phyloP scores from a whole-genome alignment of 1,140 invertebrate genomes.

The Drosophila punjabiensis region DNA sequence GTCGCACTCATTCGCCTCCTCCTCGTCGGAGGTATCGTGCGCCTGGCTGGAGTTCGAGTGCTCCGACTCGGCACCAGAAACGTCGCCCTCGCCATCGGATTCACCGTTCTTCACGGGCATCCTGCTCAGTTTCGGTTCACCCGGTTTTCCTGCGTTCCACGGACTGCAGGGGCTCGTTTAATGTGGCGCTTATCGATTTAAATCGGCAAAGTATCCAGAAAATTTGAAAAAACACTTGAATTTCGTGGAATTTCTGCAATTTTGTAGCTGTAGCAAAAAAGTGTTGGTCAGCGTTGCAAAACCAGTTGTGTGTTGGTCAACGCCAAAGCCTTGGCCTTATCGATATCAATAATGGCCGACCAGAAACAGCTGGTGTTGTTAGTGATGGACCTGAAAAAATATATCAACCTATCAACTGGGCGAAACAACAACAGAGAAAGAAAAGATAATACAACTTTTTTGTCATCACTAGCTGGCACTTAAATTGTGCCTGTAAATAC shows the following conservation, averaged over 20 bases:
- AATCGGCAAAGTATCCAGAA: background rate
- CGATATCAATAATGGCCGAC: background rate
- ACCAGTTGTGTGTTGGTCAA: background rate
- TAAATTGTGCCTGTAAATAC: background rate
- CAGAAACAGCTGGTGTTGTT: background rate
- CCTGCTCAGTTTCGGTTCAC: background rate
- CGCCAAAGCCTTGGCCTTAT: background rate
- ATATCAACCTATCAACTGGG: background rate
- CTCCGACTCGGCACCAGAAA: slow-evolving; percentile 88
- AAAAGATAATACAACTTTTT: too few relatives aligned
- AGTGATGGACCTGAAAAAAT: background rate
- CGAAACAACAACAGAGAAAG: background rate
- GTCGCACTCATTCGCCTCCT: slow-evolving; percentile 89
- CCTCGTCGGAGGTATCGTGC: slow-evolving; percentile 90
- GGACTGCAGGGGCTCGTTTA: background rate
- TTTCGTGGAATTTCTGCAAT: slow-evolving; percentile 13
- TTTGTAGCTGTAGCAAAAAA: slow-evolving; percentile 35
- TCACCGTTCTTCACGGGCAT: slow-evolving; percentile 87
- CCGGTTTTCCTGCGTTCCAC: background rate
- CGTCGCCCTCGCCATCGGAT: slow-evolving; percentile 86
- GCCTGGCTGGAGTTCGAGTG: slow-evolving; percentile 88
- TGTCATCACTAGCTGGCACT: background rate
- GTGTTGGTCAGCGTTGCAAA: slow-evolving; percentile 5
- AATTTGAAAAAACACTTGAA: slow-evolving; percentile 29
- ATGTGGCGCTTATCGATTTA: background rate